Conservation (phyloP, 2,797 vertebrate species). For the Tapirus indicus region DNA sequence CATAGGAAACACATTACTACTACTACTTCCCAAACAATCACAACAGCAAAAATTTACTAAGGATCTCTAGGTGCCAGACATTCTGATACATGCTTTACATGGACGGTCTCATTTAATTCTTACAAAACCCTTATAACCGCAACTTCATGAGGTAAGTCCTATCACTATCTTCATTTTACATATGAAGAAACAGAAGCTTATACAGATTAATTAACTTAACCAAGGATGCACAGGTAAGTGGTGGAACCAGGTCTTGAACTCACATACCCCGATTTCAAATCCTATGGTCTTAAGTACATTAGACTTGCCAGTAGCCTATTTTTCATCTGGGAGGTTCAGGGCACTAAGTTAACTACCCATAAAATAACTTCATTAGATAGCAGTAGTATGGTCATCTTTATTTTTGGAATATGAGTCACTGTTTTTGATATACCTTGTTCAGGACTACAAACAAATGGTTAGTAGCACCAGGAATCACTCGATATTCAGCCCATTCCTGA, state of each 20-base stretch:
- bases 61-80: neutral
- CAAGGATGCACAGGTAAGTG: neutral
- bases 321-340: constrained; percentile 30
- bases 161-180: neutral
- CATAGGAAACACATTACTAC: neutral
- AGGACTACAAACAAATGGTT: constrained; percentile 48
- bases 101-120: neutral
- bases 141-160: neutral
- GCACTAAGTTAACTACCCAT: constrained; percentile 35
- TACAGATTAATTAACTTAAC: neutral
- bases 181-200: neutral
- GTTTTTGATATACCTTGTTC: constrained; percentile 55
- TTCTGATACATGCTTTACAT: neutral
- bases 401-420: constrained; percentile 76
- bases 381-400: constrained; percentile 23
- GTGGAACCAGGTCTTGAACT: neutral
- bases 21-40: neutral
- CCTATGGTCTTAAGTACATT: neutral
- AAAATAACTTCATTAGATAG: constrained; percentile 65
- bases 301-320: neutral
- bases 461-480: constrained; percentile 3
- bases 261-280: neutral
- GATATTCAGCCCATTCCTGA: constrained; percentile 32
- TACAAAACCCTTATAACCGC: neutral
- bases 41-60: neutral